Percentiles rank a stretch among this genome's conserved stretches.
These are phyloP conservation scores for Gasterosteus aculeatus DNA, from an alignment of 2,113 vertebrate genomes.

Conservation along the genomic window DNA sequence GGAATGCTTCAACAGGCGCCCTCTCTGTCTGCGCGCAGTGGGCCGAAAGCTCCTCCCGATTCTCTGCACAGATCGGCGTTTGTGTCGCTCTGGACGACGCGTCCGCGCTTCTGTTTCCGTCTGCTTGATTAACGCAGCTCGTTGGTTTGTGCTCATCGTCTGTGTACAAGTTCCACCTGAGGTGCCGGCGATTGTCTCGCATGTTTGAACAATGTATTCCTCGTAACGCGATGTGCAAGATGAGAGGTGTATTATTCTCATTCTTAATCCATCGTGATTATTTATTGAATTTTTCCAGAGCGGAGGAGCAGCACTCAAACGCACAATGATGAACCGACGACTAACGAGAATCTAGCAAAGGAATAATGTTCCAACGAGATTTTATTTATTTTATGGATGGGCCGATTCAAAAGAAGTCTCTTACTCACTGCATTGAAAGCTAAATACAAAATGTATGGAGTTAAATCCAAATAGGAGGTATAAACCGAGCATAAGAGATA, in stretches of 20 bases:
- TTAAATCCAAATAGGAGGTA: background rate
- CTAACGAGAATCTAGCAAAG: background rate
- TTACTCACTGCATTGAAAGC: background rate
- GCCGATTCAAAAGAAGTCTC: background rate
- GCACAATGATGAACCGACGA: background rate
- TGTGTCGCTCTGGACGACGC: background rate
- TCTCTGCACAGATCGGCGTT: background rate
- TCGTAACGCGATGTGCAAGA: background rate
- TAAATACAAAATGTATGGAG: background rate
- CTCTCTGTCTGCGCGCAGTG: constrained; percentile 42
- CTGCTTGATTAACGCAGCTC: background rate
- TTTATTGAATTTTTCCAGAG: background rate
- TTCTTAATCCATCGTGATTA: background rate
- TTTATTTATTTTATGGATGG: background rate
- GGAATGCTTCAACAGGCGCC: constrained; percentile 35
- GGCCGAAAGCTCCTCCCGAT: constrained; percentile 36
- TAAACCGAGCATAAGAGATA: background rate
- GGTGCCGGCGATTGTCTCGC: background rate
- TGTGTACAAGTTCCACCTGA: constrained; percentile 26
- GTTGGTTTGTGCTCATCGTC: constrained; percentile 11
- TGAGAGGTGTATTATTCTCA: constrained; percentile 2
- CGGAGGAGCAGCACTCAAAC: background rate
- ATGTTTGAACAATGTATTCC: constrained; percentile 4
- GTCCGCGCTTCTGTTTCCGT: background rate
- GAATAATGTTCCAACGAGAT: background rate